Percentiles rank a stretch among this genome's conserved stretches.
Evolutionary conservation across 2,888 invertebrate species (phyloP).

Genomic region (Thymelicus lineola): DNA sequence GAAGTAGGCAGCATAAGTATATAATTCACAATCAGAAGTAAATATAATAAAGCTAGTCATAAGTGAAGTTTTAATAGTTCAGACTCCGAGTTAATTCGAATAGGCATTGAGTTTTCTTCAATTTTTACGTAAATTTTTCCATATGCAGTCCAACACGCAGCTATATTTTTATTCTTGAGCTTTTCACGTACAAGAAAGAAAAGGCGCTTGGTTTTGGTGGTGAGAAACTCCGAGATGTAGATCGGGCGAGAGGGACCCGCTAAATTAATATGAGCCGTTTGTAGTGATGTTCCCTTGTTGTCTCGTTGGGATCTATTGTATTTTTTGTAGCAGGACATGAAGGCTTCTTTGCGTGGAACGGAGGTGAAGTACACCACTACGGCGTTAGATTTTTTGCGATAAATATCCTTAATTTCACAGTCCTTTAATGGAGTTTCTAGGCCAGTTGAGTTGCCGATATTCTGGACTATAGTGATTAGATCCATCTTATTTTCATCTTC

Average conservation of each 20-base stretch:
- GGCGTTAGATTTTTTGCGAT: conserved; percentile 27
- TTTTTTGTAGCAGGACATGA: background rate
- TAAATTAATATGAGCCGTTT: conserved; percentile 35
- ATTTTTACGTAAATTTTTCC: conserved; percentile 15
- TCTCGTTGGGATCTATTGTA: conserved; percentile 28
- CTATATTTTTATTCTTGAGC: conserved; percentile 6
- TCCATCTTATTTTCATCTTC: conserved; percentile 34
- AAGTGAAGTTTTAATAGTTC: background rate
- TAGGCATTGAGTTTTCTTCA: background rate
- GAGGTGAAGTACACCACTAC: conserved; percentile 17
- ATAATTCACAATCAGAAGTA: too few species aligned
- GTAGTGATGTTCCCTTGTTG: conserved; percentile 36
- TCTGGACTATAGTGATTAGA: conserved; percentile 28
- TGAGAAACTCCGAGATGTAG: conserved; percentile 12
- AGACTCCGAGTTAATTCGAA: background rate
- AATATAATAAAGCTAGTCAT: background rate
- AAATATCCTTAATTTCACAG: conserved; percentile 39
- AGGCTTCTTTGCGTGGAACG: conserved; percentile 25
- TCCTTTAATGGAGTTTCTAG: conserved; percentile 27
- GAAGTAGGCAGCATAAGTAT: too few species aligned
- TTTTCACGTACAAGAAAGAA: conserved; percentile 12
- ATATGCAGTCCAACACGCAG: background rate
- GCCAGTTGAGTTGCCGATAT: conserved; percentile 26
- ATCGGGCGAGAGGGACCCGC: conserved; percentile 34
- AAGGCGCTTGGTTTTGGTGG: background rate